phyloP scores from a whole-genome alignment of 2,797 vertebrate genomes.

The Peromyscus attwateri region DNA sequence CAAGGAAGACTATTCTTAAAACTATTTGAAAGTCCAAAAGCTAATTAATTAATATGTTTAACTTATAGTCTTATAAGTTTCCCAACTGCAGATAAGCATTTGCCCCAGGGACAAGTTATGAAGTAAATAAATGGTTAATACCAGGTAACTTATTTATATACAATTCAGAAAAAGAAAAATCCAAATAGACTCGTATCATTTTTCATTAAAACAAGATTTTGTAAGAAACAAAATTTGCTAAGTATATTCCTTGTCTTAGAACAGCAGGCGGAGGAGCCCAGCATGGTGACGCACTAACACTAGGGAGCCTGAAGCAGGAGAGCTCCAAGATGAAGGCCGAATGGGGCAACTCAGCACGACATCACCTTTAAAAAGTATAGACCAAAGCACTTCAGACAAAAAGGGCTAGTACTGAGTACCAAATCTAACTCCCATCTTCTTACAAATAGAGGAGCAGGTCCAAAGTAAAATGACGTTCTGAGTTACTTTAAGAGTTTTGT shows the following conservation, averaged over 20 bases:
- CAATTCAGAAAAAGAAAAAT: constrained; percentile 47
- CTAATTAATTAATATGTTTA: constrained; percentile 20
- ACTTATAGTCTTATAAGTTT: constrained; percentile 45
- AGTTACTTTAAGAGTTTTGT: constrained; percentile 1
- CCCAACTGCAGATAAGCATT: constrained; percentile 23
- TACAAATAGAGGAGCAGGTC: background rate
- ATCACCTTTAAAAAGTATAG: background rate
- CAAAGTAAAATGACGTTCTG: constrained; percentile 12
- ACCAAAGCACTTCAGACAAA: constrained; percentile 3
- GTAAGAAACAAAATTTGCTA: constrained; percentile 57
- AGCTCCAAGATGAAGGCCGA: background rate
- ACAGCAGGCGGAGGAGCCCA: background rate
- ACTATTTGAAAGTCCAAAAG: background rate
- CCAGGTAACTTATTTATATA: constrained; percentile 43
- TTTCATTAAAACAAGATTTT: constrained; percentile 40
- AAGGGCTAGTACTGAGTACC: constrained; percentile 17
- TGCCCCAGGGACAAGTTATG: constrained; percentile 57
- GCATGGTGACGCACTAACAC: background rate
- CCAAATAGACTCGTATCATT: background rate
- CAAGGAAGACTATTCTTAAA: constrained; percentile 54
- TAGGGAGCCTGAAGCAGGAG: background rate
- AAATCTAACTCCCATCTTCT: constrained; percentile 20
- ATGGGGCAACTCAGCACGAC: background rate
- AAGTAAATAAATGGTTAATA: constrained; percentile 63
- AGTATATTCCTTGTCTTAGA: background rate